Evolutionary conservation across 1,140 invertebrate species (phyloP).

Genomic region (Sarcophaga bullata): DNA sequence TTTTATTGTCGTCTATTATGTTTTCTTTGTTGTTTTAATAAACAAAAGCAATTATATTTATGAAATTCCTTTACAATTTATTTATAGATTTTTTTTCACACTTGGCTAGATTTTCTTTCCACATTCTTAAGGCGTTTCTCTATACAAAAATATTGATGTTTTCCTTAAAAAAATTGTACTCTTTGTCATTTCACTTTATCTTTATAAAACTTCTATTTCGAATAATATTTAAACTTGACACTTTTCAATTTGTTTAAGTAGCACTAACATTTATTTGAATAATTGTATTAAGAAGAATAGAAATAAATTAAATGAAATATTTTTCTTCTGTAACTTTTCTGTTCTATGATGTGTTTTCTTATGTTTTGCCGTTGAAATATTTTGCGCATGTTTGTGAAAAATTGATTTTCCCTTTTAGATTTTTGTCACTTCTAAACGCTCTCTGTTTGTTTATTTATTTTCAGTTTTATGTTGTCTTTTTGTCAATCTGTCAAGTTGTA

Average conservation of each 20-base stretch:
- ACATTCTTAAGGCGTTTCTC: constrained; percentile 26
- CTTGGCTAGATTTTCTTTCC: not conserved
- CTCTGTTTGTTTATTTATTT: constrained; percentile 16
- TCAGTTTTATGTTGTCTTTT: not conserved
- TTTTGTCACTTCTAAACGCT: not conserved
- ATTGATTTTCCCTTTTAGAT: constrained; percentile 4
- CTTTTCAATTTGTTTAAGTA: not conserved
- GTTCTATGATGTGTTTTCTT: constrained; percentile 13
- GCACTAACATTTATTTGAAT: not conserved
- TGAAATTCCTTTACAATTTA: constrained; percentile 7
- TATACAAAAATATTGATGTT: constrained; percentile 19
- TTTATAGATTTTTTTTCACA: constrained; percentile 19
- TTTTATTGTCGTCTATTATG: too few relatives aligned
- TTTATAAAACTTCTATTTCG: too few relatives aligned
- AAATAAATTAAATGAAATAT: not conserved
- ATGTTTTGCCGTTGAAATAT: constrained; percentile 3
- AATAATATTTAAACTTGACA: too few relatives aligned
- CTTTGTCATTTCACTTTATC: too few relatives aligned
- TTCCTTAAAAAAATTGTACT: not conserved
- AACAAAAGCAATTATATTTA: not conserved
- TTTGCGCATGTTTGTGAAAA: constrained; percentile 12
- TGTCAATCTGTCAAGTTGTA: constrained; percentile 10
- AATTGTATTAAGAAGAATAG: not conserved
- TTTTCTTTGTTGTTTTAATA: not conserved
- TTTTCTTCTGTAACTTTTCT: not conserved